These are phyloP conservation scores for Seira musarum DNA, from an alignment of 2,888 invertebrate genomes.

Conservation along the genomic window DNA sequence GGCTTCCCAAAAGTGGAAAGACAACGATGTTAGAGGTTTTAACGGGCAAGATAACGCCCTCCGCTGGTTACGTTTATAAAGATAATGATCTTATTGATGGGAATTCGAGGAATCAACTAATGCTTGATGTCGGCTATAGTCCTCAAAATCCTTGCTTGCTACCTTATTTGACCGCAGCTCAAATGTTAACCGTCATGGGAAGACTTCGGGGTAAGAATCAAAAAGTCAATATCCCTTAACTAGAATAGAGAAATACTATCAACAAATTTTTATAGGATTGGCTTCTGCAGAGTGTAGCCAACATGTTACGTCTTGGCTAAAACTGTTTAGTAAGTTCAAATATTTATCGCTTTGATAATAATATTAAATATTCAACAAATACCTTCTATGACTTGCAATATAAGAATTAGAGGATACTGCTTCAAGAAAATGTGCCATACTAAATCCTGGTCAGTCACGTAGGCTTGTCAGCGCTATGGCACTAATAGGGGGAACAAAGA, in stretches of 20 bases:
- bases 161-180: slow-evolving; percentile 50
- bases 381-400: too few relatives aligned
- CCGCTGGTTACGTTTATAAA: slow-evolving; percentile 52
- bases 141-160: slow-evolving; percentile 27
- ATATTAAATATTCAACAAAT: too few relatives aligned
- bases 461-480: slow-evolving; percentile 54
- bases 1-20: slow-evolving; percentile 56
- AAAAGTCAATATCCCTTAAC: too few relatives aligned
- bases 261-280: slow-evolving; percentile 33
- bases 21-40: slow-evolving; percentile 46
- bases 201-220: slow-evolving; percentile 42
- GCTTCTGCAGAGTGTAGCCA: slow-evolving; percentile 41
- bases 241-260: too few relatives aligned
- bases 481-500: slow-evolving; percentile 47
- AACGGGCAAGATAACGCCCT: slow-evolving; percentile 32
- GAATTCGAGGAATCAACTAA: slow-evolving; percentile 13
- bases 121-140: slow-evolving; percentile 46
- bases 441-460: slow-evolving; percentile 35
- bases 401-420: slow-evolving; percentile 37
- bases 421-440: slow-evolving; percentile 30
- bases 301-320: slow-evolving; percentile 55
- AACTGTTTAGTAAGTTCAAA: slow-evolving; percentile 53
- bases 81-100: slow-evolving; percentile 46
- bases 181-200: slow-evolving; percentile 57
- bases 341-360: too few relatives aligned